Percentiles rank a stretch among this genome's conserved stretches.
These are phyloP conservation scores for Theristicus caerulescens DNA, from an alignment of 2,113 vertebrate genomes.

Conservation along the genomic window DNA sequence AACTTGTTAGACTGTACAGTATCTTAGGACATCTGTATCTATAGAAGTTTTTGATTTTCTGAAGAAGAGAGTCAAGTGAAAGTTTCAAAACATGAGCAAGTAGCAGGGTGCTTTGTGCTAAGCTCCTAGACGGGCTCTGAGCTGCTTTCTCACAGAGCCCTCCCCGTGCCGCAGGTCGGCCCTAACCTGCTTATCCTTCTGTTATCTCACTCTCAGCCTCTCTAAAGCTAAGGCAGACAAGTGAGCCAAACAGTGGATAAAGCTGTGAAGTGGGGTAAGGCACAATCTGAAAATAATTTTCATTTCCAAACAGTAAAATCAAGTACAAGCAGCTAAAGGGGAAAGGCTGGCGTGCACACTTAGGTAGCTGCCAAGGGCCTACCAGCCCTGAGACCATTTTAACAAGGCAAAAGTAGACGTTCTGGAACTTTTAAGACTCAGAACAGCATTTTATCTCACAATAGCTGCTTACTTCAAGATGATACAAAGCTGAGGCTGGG, in stretches of 20 bases:
- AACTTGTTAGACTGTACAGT: background rate
- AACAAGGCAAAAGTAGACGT: background rate
- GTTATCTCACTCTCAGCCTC: background rate
- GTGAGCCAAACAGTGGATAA: background rate
- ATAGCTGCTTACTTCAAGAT: background rate
- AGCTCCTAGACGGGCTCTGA: background rate
- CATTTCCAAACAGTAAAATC: background rate
- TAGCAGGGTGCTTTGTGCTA: background rate
- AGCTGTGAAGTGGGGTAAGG: background rate
- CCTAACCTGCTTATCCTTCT: background rate
- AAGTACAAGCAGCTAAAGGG: background rate
- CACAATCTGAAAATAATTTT: background rate
- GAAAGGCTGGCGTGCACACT: background rate
- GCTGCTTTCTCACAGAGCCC: background rate
- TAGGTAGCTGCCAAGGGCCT: background rate
- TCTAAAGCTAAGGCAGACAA: background rate
- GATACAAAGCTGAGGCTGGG: background rate
- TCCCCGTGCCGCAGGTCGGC: accelerated
- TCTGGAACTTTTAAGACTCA: background rate
- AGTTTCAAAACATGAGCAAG: accelerated
- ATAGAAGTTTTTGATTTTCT: background rate
- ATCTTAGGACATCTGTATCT: background rate
- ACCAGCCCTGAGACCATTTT: background rate
- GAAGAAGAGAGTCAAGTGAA: background rate
- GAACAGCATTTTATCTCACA: background rate